Base-by-base conservation (phyloP, 2,113 vertebrate species). In the Seriola aureovittata region DNA sequence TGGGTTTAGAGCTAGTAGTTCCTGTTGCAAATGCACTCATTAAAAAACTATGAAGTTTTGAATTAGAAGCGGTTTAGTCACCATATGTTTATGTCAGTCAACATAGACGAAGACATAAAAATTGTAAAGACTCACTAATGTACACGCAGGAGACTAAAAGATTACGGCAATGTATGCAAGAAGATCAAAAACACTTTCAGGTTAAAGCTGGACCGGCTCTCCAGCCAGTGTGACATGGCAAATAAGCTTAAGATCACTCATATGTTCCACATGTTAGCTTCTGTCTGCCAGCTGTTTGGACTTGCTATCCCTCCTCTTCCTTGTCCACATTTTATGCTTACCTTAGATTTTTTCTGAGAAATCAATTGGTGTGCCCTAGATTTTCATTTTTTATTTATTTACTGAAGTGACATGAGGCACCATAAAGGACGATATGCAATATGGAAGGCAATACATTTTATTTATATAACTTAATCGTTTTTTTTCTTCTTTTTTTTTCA, bases 211-310 rank as follows among this genome's bases (percentile, higher is more conserved):
- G 2, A 38, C 8, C 64, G n/a, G 2, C 16, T 71, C 75, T 60
- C 44, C 29, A 68, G 64, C 46, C 21, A 25, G 32, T 23, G 38
- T 58, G 29, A n/a, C 2, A 10, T 16, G 34, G 4, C 32, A 84
- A 70, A 87, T 60, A 63, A 71, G 60, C 59, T 38, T 75, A 21
- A 50, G 55, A 57, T 72, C 55, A 59, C 29, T 60, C 23, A 34
- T 32, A 34, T 67, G 46, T 72, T 46, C 59, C 60, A 66, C 55
- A 48, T 48, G 46, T 74, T 52, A 36, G 52, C 16, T 52, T 17
- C 64, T 60, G 55, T 67, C 38, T 57, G 25, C 32, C 59, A 44
- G 75, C 38, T 76, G 38, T 66, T 67, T 50, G 46, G 32, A 34
- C 44, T 68, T 42, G 10, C 9, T 34, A 34, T 44, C 50, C 13